Evolutionary conservation across 1,140 invertebrate species (phyloP).

Genomic region (Pseudomyrmex concolor): DNA sequence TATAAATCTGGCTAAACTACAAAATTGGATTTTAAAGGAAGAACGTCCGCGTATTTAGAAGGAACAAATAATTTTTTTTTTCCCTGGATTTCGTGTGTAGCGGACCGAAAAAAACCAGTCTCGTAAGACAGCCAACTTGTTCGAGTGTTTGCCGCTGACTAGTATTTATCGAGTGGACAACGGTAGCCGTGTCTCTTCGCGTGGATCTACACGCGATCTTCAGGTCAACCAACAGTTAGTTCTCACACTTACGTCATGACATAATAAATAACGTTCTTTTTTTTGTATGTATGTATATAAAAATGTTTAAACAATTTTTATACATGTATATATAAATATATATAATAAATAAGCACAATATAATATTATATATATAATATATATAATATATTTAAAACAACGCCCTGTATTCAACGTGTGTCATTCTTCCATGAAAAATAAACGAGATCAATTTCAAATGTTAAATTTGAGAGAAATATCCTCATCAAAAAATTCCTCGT

Average conservation of each 20-base stretch:
- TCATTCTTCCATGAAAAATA: not conserved
- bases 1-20: not conserved
- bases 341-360: too few species aligned
- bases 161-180: constrained; percentile 43
- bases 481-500: not conserved
- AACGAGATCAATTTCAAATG: not conserved
- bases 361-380: constrained; percentile 9
- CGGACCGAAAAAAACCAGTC: constrained; percentile 5
- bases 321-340: too few species aligned
- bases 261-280: not conserved
- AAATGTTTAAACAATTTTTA: too few species aligned
- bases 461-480: not conserved
- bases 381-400: too few species aligned
- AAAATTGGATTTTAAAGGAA: not conserved
- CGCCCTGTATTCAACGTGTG: too few species aligned
- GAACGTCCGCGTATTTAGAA: not conserved
- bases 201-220: constrained; percentile 34
- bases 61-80: not conserved
- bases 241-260: constrained; percentile 3
- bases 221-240: constrained; percentile 13
- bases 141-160: constrained; percentile 43
- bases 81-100: not conserved
- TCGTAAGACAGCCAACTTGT: constrained; percentile 50
- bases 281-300: not conserved
- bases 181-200: constrained; percentile 51